phyloP scores from a whole-genome alignment of 1,140 invertebrate genomes.

The Zaprionus taronus region DNA sequence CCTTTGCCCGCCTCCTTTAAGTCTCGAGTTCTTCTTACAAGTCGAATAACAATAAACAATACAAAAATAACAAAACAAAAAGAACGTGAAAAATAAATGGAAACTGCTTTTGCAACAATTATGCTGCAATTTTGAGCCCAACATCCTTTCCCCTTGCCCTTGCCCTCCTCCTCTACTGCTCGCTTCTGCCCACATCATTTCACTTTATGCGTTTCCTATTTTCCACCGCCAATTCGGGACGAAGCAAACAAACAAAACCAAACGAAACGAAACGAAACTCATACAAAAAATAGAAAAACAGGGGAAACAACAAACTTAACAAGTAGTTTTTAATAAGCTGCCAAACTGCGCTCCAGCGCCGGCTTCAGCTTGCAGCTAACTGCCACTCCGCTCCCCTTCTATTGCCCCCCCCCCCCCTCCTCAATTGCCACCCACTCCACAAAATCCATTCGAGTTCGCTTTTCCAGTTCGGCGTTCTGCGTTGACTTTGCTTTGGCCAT shows the following conservation, averaged over 20 bases:
- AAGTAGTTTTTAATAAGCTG: conserved; percentile 76
- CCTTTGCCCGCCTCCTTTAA: background rate
- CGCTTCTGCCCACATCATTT: conserved; percentile 13
- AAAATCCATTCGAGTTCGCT: conserved; percentile 20
- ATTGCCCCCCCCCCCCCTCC: background rate
- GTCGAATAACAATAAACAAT: conserved; percentile 15
- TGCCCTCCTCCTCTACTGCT: background rate
- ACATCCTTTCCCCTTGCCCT: background rate
- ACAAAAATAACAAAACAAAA: conserved; percentile 9
- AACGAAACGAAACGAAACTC: conserved; percentile 27
- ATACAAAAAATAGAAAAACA: conserved; percentile 38
- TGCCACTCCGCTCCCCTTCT: no score
- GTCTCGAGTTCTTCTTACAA: background rate
- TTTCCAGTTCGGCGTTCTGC: conserved; percentile 10
- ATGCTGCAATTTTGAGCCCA: conserved; percentile 59
- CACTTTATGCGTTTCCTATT: conserved; percentile 65
- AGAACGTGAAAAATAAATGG: conserved; percentile 9
- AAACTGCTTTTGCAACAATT: conserved; percentile 67
- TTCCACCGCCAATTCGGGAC: conserved; percentile 43
- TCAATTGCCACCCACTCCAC: background rate
- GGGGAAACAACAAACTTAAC: conserved; percentile 68
- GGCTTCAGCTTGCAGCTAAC: conserved; percentile 7
- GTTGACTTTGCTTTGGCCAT: conserved; percentile 45
- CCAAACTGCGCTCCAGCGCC: conserved; percentile 30
- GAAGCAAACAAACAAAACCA: conserved; percentile 35